These are phyloP conservation scores for Forbesichthys agassizii DNA, from an alignment of 2,113 vertebrate genomes.

Conservation along the genomic window DNA sequence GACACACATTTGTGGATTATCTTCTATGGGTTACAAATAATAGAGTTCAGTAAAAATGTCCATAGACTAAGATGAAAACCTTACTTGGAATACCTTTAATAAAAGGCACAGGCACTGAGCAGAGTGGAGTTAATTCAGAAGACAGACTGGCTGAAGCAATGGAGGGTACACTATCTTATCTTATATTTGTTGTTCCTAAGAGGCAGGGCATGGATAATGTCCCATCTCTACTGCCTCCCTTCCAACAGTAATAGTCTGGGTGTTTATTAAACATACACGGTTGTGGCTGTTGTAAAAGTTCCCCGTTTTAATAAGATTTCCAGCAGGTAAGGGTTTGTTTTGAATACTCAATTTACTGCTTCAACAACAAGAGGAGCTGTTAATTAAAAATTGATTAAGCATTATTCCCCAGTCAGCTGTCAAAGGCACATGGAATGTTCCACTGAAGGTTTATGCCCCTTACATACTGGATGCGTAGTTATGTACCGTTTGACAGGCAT, in stretches of 20 bases:
- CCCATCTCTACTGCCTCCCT: slow-evolving; percentile 17
- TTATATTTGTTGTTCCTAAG: slow-evolving; percentile 47
- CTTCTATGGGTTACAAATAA: too few species aligned
- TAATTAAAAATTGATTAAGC: slow-evolving; percentile 24
- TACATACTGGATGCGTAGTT: too few species aligned
- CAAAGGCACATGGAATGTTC: slow-evolving; percentile 23
- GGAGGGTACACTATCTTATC: slow-evolving; percentile 18
- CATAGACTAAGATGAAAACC: too few species aligned
- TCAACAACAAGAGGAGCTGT: slow-evolving; percentile 22
- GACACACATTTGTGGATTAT: too few species aligned
- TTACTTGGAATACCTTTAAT: too few species aligned
- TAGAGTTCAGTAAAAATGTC: too few species aligned
- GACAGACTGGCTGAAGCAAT: background rate
- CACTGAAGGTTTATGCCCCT: background rate
- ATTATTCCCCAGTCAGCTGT: slow-evolving; percentile 2
- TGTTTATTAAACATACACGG: slow-evolving; percentile 19
- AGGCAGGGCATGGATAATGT: slow-evolving; percentile 6
- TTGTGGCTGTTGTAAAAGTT: background rate
- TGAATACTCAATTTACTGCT: slow-evolving; percentile 24
- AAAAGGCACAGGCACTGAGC: too few species aligned
- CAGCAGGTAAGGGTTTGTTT: background rate
- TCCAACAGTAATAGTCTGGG: slow-evolving; percentile 22
- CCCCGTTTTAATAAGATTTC: background rate
- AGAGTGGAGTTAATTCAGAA: too few species aligned
- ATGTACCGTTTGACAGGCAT: too few species aligned